Conservation (phyloP, 2,797 vertebrate genomes). For the Eulemur coronatus region DNA sequence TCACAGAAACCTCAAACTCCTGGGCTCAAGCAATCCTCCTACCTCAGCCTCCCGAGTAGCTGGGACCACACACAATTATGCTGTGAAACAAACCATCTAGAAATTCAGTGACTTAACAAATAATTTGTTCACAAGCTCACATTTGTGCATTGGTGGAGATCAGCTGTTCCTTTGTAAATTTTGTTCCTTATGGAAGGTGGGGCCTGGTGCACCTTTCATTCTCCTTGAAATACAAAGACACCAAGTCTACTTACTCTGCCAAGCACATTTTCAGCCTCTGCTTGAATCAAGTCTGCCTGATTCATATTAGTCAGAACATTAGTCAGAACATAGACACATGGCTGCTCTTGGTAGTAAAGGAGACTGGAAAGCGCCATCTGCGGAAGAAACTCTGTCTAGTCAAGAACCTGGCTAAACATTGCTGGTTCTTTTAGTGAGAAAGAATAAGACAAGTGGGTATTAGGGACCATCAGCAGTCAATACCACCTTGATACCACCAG, state of each 20-base stretch:
- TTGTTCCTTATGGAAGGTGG: neutral
- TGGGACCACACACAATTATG: too few species aligned
- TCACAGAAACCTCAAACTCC: too few species aligned
- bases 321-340: neutral
- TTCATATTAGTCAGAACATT: neutral
- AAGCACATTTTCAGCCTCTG: neutral
- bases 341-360: neutral
- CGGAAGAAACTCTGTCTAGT: neutral
- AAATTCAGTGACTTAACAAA: neutral
- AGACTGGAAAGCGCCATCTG: neutral
- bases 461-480: neutral
- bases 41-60: too few species aligned
- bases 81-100: neutral
- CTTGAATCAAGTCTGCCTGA: too few species aligned
- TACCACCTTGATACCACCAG: neutral
- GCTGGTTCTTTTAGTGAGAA: neutral
- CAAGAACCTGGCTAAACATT: neutral
- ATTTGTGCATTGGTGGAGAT: neutral
- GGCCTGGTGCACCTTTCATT: neutral
- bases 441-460: neutral
- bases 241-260: neutral
- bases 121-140: neutral
- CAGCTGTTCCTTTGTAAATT: too few species aligned
- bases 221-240: neutral
- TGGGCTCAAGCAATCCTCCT: too few species aligned